Conservation (phyloP, 1,140 invertebrate genomes). For the Drosophila obscura region DNA sequence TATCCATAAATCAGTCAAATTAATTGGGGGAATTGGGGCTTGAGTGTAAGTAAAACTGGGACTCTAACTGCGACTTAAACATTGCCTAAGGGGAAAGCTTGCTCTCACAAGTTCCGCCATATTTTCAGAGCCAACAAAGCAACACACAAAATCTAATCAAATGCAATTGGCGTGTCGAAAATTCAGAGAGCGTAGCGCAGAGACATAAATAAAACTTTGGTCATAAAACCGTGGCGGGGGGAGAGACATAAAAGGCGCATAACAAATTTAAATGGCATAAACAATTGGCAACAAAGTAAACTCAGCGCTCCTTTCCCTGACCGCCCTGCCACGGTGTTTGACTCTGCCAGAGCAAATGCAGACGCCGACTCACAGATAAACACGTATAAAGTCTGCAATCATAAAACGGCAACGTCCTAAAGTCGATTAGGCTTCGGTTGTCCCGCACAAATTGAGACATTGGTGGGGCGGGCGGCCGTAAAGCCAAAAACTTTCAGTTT, state of each 20-base stretch:
- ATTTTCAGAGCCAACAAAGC: background rate
- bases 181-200: background rate
- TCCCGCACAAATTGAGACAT: conserved; percentile 40
- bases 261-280: conserved; percentile 59
- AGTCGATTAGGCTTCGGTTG: conserved; percentile 10
- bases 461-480: background rate
- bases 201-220: conserved; percentile 62
- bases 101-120: too few relatives aligned
- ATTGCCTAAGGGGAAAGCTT: too few relatives aligned
- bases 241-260: conserved; percentile 46
- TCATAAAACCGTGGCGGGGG: conserved; percentile 34
- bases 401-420: conserved; percentile 34
- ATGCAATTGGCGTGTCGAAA: conserved; percentile 42
- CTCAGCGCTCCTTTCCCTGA: background rate
- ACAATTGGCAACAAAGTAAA: conserved; percentile 58
- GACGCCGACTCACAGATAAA: background rate
- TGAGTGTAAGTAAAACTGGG: too few relatives aligned
- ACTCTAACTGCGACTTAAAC: too few relatives aligned
- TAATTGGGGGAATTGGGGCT: too few relatives aligned
- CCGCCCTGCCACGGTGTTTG: conserved; percentile 34
- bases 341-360: conserved; percentile 1
- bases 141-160: conserved; percentile 28
- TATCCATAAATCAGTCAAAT: too few relatives aligned
- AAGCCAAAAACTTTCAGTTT: conserved; percentile 28
- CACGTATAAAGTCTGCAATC: conserved; percentile 26